Percentiles rank a stretch among this genome's conserved stretches.
Conservation (phyloP, 2,113 vertebrate genomes). For the Galeopterus variegatus region DNA sequence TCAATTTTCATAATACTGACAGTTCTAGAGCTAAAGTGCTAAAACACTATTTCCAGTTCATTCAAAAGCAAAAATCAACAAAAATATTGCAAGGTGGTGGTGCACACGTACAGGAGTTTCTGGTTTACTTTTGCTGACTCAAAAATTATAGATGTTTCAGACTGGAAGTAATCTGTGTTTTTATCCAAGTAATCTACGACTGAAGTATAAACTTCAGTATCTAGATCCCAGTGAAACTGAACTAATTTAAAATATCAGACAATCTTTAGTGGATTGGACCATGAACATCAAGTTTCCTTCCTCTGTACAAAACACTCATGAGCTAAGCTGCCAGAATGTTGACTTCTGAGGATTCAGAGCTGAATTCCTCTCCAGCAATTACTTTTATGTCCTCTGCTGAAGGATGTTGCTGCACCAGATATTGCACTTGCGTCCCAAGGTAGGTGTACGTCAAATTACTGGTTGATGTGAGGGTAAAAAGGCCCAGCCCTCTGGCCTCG, state of each 20-base stretch:
- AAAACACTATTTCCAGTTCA: slow-evolving; percentile 40
- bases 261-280: too few species aligned
- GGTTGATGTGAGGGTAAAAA: not conserved
- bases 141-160: slow-evolving; percentile 9
- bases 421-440: not conserved
- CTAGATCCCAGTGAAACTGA: not conserved
- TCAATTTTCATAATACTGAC: not conserved
- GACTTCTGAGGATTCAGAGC: not conserved
- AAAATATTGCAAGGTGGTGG: not conserved
- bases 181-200: not conserved
- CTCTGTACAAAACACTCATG: accelerated
- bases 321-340: not conserved
- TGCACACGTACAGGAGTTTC: not conserved
- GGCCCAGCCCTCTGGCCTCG: not conserved
- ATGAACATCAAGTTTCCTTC: not conserved
- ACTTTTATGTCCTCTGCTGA: accelerated
- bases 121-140: slow-evolving; percentile 54
- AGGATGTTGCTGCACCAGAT: not conserved
- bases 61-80: slow-evolving; percentile 33
- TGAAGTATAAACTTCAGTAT: not conserved
- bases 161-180: not conserved
- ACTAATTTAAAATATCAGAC: not conserved
- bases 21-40: slow-evolving; percentile 53
- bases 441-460: not conserved
- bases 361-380: not conserved